Evolutionary conservation across 2,113 vertebrate genomes (phyloP), one percentile per base, ranked within the genome.

Genomic region (Neodon shergylaensis): DNA sequence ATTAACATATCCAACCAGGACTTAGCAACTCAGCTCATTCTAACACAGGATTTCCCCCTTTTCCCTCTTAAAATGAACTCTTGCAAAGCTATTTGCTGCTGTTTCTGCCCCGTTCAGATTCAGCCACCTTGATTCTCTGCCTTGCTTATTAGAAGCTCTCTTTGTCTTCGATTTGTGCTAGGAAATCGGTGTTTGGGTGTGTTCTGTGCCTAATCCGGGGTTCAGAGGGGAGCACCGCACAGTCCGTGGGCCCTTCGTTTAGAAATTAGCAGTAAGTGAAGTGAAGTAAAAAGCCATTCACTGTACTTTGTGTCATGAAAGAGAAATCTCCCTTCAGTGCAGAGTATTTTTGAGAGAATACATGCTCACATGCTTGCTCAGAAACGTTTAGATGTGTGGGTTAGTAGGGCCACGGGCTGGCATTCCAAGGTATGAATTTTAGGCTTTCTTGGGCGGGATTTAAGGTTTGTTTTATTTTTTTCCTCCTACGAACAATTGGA

Each of bases 401-500:
- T 19, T 42, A 61, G 28, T 21, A 44, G 42, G 42, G 44, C 47
- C 52, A 33, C 10, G 61, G 77, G 90, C 84, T 86, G 22, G 72
- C 76, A 76, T 88, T 91, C 92, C 78, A 39, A 73, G 82, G 63
- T 68, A 21, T 90, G 91, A 24, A 16, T 88, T 88, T 90, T 26
- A 74, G 73, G 82, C 39, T 79, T 93, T 95, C 90, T 95, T 76
- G 86, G 92, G 85, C 94, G 88, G 85, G 76, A 92, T 81, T 52
- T 95, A 63, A 95, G 91, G 94, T 95, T 95, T 98, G 97, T 94
- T 97, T 98, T 97, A 47, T 96, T 97, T 97, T 88, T 63, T 26
- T 78, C 61, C 96, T 65, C 97, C 97, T 97, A 91, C 95, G 95
- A 97, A 95, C 86, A 76, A 95, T 91, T 97, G 96, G 91, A 84